Base-by-base conservation (phyloP, 2,797 vertebrate genomes). In the Spheniscus humboldti region DNA sequence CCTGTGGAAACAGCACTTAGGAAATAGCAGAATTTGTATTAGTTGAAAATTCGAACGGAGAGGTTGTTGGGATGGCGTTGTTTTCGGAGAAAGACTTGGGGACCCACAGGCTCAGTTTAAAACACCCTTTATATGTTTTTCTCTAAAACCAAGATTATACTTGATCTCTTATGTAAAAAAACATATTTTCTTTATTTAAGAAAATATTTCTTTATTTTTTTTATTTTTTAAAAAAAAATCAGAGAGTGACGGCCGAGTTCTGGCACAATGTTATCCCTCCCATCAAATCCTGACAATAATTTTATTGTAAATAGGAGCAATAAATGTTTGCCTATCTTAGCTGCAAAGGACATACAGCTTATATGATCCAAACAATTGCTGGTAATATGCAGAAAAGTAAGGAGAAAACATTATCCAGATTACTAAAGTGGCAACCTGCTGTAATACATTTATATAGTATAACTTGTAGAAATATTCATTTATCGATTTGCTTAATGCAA, bases 401-500 rank as follows among this genome's bases (percentile, higher is more conserved):
- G 80, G 39, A 74, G 81, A 83, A 83, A 72, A 33, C 18, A 88
- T 89, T 74, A 82, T 53, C 78, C 57, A 84, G n/a, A 57, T 78
- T 88, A 91, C 56, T 53, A 19, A 60, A 90, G 56, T 41, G 62
- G 56, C 41, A 94, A 64, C 23, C 45, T 94, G 41, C 76, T 88
- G 15, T 35, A 91, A 50, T 57, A 78, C 6, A 1, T 41, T 82
- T 60, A 55, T 60, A 53, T 23, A 56, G 39, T 41, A 37, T 13
- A 93, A 77, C 18, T 55, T 93, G 60, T 9, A 56, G 79, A 80
- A 93, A 92, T 90, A 80, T 1, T 81, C 10, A 78, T 86, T 88
- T 81, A 81, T 86, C n/a, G 91, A 25, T 90, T 88, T 88, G 56
- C 57, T 91, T 95, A 88, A 94, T 75, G 50, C 37, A 66, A 37